A percentile compares a stretch with the other conserved stretches of the same genome.
phyloP scores from a whole-genome alignment of 2,888 invertebrate genomes.

The Abrostola triplasia region DNA sequence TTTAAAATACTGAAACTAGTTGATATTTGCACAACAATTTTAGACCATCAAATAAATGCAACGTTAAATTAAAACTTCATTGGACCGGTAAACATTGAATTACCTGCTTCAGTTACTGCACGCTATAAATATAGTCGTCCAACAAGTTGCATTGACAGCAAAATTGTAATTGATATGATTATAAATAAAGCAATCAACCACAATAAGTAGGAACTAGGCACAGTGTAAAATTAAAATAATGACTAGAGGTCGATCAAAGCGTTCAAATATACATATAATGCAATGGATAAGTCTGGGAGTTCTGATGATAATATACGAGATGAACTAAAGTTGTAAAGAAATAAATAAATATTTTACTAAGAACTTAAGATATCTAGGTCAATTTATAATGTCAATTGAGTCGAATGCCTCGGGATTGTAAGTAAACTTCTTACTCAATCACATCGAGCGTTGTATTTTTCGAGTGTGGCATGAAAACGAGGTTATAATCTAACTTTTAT shows the following conservation, averaged over 20 bases:
- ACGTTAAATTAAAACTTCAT: conserved; percentile 24
- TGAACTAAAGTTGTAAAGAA: too few species aligned
- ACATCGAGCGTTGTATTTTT: too few species aligned
- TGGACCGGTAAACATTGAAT: conserved; percentile 26
- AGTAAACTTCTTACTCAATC: too few species aligned
- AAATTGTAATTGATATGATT: conserved; percentile 45
- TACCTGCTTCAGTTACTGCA: conserved; percentile 38
- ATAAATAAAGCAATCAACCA: conserved; percentile 41
- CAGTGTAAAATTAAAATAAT: conserved; percentile 15
- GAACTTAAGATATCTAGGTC: too few species aligned
- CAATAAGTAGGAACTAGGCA: conserved; percentile 27
- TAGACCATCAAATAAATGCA: conserved; percentile 23
- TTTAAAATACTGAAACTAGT: too few species aligned
- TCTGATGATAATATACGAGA: too few species aligned
- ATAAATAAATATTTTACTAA: too few species aligned
- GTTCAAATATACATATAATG: neutral
- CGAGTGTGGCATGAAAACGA: too few species aligned
- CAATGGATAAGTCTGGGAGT: neutral
- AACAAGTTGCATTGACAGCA: conserved; percentile 25
- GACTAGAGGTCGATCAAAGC: conserved; percentile 12
- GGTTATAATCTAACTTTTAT: neutral
- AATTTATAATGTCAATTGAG: too few species aligned
- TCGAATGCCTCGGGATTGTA: too few species aligned
- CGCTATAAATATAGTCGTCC: conserved; percentile 27
- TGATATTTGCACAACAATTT: conserved; percentile 8